Percentiles rank a stretch among this genome's conserved stretches.
phyloP scores from a whole-genome alignment of 2,888 invertebrate genomes.

The Kryphioiulus occultus region DNA sequence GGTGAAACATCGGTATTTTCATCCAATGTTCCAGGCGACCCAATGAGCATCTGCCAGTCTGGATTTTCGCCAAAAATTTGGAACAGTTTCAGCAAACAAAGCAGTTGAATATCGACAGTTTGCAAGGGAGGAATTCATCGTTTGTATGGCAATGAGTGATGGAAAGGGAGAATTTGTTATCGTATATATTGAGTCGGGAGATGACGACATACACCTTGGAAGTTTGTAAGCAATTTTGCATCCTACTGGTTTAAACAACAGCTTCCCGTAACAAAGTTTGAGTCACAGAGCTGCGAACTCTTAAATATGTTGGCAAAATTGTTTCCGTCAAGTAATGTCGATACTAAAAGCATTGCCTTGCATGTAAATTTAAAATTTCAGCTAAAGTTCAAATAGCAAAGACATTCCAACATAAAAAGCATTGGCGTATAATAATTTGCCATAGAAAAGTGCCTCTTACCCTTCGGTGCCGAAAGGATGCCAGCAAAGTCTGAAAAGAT shows the following conservation, averaged over 20 bases:
- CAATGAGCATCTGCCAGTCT: background rate
- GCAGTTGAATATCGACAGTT: background rate
- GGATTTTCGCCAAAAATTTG: background rate
- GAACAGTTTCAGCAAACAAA: background rate
- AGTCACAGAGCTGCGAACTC: no score
- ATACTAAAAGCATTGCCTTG: background rate
- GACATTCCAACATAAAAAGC: background rate
- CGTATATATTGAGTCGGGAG: background rate
- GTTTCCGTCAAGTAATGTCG: background rate
- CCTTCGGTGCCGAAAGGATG: background rate
- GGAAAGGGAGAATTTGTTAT: background rate
- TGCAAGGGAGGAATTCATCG: background rate
- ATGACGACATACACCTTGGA: background rate
- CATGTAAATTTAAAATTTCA: no score
- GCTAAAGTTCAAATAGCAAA: background rate
- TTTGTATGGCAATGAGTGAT: background rate
- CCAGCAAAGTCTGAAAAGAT: background rate
- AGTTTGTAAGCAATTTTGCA: background rate
- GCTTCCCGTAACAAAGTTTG: no score
- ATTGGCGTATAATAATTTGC: background rate
- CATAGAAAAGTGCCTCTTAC: background rate
- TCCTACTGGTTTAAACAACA: no score
- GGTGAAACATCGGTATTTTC: background rate
- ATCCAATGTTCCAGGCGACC: background rate
- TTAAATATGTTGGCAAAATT: no score